Conservation (phyloP, 2,888 invertebrate species). For the Hyles lineata region DNA sequence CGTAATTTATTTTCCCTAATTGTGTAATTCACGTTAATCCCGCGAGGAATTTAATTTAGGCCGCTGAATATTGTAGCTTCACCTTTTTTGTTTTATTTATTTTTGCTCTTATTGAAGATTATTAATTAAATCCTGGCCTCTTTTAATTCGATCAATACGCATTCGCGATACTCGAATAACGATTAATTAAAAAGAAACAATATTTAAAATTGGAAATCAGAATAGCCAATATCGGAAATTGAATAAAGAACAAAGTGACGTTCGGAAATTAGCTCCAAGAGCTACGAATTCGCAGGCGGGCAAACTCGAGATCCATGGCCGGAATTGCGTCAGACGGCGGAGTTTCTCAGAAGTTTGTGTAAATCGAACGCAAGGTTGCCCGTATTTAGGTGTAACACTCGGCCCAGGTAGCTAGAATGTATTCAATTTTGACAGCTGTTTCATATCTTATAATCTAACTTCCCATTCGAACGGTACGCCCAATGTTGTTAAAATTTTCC, state of each 20-base stretch:
- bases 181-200: slow-evolving; percentile 56
- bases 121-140: slow-evolving; percentile 55
- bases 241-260: slow-evolving; percentile 84
- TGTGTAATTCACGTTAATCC: slow-evolving; percentile 71
- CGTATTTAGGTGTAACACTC: slow-evolving; percentile 65
- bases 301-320: slow-evolving; percentile 74
- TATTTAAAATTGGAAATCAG: slow-evolving; percentile 63
- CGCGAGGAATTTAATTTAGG: slow-evolving; percentile 65
- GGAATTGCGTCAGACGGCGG: slow-evolving; percentile 79
- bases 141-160: slow-evolving; percentile 46
- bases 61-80: slow-evolving; percentile 44
- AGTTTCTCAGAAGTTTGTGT: slow-evolving; percentile 77
- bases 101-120: slow-evolving; percentile 48
- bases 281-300: slow-evolving; percentile 72
- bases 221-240: slow-evolving; percentile 80
- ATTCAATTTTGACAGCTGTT: slow-evolving; percentile 25
- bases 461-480: slow-evolving; percentile 1
- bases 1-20: slow-evolving; percentile 73
- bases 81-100: slow-evolving; percentile 49
- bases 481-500: background rate
- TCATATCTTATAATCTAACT: slow-evolving; percentile 22
- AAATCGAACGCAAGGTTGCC: slow-evolving; percentile 68
- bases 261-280: slow-evolving; percentile 83
- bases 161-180: slow-evolving; percentile 37
- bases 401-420: slow-evolving; percentile 30